Percentiles rank a stretch among this genome's conserved stretches.
These are phyloP conservation scores for Mesochorus sp. DNA, from an alignment of 2,888 invertebrate species.

Conservation along the genomic window DNA sequence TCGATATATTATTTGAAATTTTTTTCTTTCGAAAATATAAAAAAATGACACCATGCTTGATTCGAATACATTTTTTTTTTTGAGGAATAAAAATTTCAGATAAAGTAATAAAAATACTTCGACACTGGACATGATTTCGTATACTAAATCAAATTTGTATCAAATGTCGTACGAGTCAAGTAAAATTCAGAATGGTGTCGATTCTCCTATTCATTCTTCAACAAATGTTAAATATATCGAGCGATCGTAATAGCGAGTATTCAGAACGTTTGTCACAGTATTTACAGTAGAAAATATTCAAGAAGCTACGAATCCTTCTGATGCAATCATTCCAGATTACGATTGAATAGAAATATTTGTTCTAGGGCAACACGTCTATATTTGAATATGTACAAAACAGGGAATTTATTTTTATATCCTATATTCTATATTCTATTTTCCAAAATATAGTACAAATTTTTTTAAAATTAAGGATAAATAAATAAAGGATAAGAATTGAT, in stretches of 20 bases:
- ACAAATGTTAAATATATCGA: background rate
- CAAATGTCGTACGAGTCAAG: background rate
- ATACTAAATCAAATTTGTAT: background rate
- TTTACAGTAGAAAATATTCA: background rate
- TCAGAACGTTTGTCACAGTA: background rate
- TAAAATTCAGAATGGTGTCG: background rate
- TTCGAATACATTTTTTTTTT: too few species aligned
- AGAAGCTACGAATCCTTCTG: background rate
- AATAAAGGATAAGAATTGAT: background rate
- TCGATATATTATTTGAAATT: too few species aligned
- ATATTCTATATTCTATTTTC: background rate
- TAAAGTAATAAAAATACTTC: too few species aligned
- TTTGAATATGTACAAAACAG: background rate
- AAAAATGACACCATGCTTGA: too few species aligned
- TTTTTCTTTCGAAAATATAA: too few species aligned
- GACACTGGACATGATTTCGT: too few species aligned
- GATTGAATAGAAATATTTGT: conserved; percentile 13
- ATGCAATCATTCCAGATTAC: conserved; percentile 1
- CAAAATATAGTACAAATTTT: background rate
- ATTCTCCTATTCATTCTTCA: background rate
- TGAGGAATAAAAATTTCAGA: too few species aligned
- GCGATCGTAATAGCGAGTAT: too few species aligned
- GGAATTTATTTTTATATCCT: background rate
- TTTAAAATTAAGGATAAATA: background rate
- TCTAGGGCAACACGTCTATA: conserved; percentile 6